These are phyloP conservation scores for Phytoseiulus persimilis DNA, from an alignment of 2,888 invertebrate genomes.

Conservation along the genomic window DNA sequence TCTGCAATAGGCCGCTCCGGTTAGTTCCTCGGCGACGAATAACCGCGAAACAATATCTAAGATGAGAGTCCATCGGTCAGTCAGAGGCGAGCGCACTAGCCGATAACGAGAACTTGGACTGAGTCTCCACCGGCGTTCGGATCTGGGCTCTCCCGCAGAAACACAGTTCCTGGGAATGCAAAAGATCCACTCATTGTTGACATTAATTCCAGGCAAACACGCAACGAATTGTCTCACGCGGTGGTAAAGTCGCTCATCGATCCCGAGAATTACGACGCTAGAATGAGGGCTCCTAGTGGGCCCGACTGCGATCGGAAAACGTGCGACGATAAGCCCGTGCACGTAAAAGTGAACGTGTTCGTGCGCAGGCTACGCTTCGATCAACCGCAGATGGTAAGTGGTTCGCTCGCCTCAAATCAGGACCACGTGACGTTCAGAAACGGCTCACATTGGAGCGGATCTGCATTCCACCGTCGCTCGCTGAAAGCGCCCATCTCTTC, in stretches of 20 bases:
- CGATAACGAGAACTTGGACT: no score
- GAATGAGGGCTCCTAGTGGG: background rate
- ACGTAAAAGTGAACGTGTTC: slow-evolving; percentile 30
- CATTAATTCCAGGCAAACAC: background rate
- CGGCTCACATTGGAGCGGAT: background rate
- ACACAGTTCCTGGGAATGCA: no score
- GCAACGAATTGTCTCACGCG: slow-evolving; percentile 19
- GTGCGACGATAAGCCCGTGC: slow-evolving; percentile 15
- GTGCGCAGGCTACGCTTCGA: slow-evolving; percentile 32
- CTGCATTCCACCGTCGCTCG: background rate
- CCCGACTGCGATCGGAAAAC: slow-evolving; percentile 17
- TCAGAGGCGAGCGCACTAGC: no score
- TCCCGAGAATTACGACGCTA: background rate
- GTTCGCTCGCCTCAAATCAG: background rate
- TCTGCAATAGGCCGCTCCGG: no score
- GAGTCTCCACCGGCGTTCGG: no score
- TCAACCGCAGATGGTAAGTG: slow-evolving; percentile 29
- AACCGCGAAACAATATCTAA: no score
- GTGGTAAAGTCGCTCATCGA: slow-evolving; percentile 6
- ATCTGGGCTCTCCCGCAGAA: no score
- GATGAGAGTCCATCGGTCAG: no score
- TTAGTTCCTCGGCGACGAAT: no score
- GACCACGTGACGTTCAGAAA: background rate
- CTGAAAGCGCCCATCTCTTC: background rate
- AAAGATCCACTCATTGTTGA: no score